Base-by-base conservation (phyloP, 2,113 vertebrate species). In the Amblyornis subalaris region DNA sequence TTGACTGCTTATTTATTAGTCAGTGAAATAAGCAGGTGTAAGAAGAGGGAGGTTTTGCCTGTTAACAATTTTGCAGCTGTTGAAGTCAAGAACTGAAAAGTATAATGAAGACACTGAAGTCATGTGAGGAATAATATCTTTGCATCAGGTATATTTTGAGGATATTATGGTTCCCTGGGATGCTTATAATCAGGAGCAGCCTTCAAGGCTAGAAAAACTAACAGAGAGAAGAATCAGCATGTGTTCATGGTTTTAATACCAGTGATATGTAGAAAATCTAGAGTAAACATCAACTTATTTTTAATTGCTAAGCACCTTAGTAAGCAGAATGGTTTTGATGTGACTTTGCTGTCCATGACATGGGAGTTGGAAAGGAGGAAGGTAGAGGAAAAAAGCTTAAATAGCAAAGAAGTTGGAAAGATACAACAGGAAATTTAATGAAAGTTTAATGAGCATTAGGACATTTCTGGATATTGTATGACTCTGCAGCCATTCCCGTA, bases 181-280 rank as follows among this genome's bases (percentile, higher is more conserved):
- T 64, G 53, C 24, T 47, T 73, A 10, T 33, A 47, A 42, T n/a
- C 14, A n/a, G 29, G 18, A 55, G n/a, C 47, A 50, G 38, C 7
- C 47, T 54, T 86, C 42, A 57, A 53, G 33, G 66, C 45, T 58
- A 13, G 20, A 50, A 70, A 33, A 47, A 21, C 16, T 40, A 33
- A 2, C 0, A 3, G 35, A 7, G 11, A 0, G 19, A 55, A 55
- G 22, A 64, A 28, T 55, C 17, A 14, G 5, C 10, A 12, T 70
- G 36, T 88, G 4, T 60, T 87, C 1, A 4, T 64, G 2, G 20
- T 67, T 69, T 64, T 55, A 65, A 47, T 87, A 45, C 7, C 6
- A 28, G 14, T 28, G 8, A 50, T 33, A 28, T 47, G 47, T 33
- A 47, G 25, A 45, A 81, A 70, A 53, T 38, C 9, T 57, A 12